Evolutionary conservation across 2,888 invertebrate genomes (phyloP).

Genomic region (Panorpa germanica): DNA sequence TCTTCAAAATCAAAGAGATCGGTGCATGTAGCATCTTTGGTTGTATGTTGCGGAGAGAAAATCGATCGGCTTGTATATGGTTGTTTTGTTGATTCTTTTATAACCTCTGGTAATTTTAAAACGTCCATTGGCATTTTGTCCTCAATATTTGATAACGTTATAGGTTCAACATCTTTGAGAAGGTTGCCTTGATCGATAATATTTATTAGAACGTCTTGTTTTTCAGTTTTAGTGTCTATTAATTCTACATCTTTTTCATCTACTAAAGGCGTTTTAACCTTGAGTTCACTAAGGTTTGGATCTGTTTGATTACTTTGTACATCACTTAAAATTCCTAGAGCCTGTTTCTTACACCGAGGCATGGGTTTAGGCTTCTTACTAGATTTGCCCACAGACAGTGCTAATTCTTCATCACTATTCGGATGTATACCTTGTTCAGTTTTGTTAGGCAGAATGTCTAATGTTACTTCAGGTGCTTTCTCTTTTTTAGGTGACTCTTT

Average conservation of each 20-base stretch:
- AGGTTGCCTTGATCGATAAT: background rate
- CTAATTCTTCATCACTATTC: too few relatives aligned
- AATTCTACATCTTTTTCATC: background rate
- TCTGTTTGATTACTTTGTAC: slow-evolving; percentile 31
- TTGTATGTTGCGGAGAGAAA: slow-evolving; percentile 49
- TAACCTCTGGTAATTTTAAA: slow-evolving; percentile 8
- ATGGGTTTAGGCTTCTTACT: slow-evolving; percentile 28
- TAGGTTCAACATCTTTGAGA: slow-evolving; percentile 1
- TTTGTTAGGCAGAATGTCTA: too few relatives aligned
- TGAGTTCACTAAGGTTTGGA: slow-evolving; percentile 29
- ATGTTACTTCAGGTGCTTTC: too few relatives aligned
- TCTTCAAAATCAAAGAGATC: slow-evolving; percentile 43
- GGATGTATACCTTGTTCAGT: too few relatives aligned
- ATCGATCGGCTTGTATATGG: slow-evolving; percentile 38
- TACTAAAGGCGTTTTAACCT: slow-evolving; percentile 11
- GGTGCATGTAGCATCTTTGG: slow-evolving; percentile 29
- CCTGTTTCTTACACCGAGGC: too few relatives aligned
- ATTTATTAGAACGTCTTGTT: slow-evolving; percentile 5
- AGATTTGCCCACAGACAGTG: slow-evolving; percentile 26
- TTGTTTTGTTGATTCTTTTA: slow-evolving; percentile 21
- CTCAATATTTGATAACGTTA: slow-evolving; percentile 1
- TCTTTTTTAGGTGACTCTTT: too few relatives aligned
- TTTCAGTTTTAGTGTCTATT: slow-evolving; percentile 4
- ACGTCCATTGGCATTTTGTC: slow-evolving; percentile 3
- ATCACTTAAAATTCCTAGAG: too few relatives aligned